These are phyloP conservation scores for Rousettus leschenaultii DNA, from an alignment of 2,113 vertebrate species.

Conservation along the genomic window DNA sequence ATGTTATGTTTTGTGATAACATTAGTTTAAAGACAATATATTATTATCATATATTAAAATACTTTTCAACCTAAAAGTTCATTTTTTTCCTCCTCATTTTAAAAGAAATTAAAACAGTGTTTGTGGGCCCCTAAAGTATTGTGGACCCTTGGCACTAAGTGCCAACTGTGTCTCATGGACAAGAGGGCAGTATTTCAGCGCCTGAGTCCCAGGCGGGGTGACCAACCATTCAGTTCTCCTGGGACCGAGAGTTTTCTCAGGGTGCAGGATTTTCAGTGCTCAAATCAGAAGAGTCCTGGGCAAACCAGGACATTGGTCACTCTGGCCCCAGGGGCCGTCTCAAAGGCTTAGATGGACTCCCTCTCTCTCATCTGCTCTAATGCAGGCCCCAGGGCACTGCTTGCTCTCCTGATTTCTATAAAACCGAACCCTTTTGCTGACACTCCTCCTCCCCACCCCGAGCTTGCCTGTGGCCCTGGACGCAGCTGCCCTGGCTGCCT, in stretches of 20 bases:
- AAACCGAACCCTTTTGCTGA: background rate
- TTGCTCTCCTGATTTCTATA: background rate
- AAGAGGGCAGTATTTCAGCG: background rate
- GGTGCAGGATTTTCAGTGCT: background rate
- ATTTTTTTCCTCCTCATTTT: background rate
- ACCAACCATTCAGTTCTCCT: background rate
- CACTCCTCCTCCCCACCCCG: fast-evolving
- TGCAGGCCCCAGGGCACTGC: background rate
- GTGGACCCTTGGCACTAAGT: no score
- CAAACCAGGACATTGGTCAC: background rate
- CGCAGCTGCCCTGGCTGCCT: background rate
- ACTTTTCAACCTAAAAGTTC: background rate
- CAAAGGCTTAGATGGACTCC: background rate
- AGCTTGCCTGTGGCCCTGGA: background rate
- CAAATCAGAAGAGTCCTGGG: background rate
- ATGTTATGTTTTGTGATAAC: background rate
- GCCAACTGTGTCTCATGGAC: background rate
- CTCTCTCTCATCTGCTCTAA: background rate
- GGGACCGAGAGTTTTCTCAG: background rate
- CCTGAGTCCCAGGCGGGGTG: background rate
- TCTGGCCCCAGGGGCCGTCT: background rate
- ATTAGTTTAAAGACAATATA: background rate
- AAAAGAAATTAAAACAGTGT: background rate
- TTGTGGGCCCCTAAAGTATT: background rate
- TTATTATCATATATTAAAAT: background rate